These are phyloP conservation scores for Cossypha dichroa DNA, from an alignment of 2,797 vertebrate genomes.

Conservation along the genomic window DNA sequence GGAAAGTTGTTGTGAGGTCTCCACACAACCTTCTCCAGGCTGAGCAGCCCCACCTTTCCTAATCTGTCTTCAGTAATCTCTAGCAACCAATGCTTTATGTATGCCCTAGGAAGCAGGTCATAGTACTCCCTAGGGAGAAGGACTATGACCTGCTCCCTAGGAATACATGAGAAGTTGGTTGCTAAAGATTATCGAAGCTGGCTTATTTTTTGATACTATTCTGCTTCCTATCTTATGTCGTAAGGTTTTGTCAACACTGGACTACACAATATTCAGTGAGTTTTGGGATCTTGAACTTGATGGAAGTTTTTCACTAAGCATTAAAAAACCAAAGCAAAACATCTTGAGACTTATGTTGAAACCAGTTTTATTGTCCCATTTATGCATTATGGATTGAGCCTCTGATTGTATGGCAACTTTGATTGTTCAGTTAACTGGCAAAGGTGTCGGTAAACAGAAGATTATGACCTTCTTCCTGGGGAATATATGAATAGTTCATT, in stretches of 20 bases:
- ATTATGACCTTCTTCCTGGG: not conserved
- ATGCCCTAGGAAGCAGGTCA: not conserved
- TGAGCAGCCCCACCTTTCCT: not conserved
- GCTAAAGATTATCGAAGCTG: not conserved
- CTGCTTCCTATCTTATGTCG: rapidly evolving
- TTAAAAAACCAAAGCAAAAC: not conserved
- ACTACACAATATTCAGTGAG: not conserved
- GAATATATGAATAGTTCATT: not conserved
- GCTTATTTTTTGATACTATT: not conserved
- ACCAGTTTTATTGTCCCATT: not conserved
- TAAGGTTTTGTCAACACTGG: not conserved
- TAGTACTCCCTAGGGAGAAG: not conserved
- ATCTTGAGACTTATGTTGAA: rapidly evolving
- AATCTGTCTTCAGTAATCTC: not conserved
- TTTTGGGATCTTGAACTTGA: not conserved
- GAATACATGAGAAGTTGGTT: not conserved
- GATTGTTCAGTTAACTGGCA: not conserved
- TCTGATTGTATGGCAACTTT: rapidly evolving
- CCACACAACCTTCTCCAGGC: not conserved
- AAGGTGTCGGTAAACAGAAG: not conserved
- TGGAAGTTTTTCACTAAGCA: not conserved
- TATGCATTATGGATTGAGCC: not conserved
- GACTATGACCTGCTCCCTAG: not conserved
- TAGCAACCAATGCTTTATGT: not conserved
- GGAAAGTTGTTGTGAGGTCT: not conserved